Percentiles rank a stretch among this genome's conserved stretches.
Evolutionary conservation across 30 jellyfish, hydroid and myxozoan genomes (phyloP).

Genomic region (Cassiopea andromeda): DNA sequence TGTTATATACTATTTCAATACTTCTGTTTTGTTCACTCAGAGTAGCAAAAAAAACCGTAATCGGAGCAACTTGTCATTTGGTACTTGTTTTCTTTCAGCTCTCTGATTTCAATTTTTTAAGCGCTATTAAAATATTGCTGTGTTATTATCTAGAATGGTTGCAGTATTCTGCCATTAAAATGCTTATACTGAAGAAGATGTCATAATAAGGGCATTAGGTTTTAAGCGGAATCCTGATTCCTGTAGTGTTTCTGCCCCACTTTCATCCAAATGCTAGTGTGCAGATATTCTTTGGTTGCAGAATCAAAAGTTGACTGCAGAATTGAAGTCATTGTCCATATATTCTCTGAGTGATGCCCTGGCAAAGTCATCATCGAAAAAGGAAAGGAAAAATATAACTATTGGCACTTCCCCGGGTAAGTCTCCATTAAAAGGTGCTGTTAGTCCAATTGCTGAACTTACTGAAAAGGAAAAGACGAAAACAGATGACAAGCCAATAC

Average conservation of each 20-base stretch:
- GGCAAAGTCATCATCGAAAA: conserved; percentile 1
- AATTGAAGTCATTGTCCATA: conserved; percentile 74
- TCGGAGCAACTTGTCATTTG: too few species aligned
- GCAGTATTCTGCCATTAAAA: background rate
- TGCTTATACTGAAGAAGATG: background rate
- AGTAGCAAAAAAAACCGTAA: too few species aligned
- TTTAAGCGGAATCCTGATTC: too few species aligned
- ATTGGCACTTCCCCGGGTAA: conserved; percentile 8
- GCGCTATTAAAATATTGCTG: too few species aligned
- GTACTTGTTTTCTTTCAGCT: too few species aligned
- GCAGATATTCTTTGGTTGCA: background rate
- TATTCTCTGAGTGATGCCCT: conserved; percentile 71
- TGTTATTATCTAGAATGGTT: background rate
- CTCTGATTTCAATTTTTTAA: too few species aligned
- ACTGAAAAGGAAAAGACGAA: background rate
- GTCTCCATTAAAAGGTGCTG: background rate
- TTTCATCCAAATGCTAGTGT: background rate
- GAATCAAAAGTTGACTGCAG: conserved; percentile 75
- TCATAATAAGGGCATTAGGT: background rate
- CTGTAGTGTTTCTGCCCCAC: too few species aligned
- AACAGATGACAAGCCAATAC: conserved; percentile 46
- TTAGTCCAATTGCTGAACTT: conserved; percentile 41
- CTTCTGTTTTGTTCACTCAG: too few species aligned
- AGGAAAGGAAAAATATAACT: background rate
- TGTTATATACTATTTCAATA: too few species aligned